Base-by-base conservation (phyloP, 1,140 invertebrate species). In the Ostrea edulis region DNA sequence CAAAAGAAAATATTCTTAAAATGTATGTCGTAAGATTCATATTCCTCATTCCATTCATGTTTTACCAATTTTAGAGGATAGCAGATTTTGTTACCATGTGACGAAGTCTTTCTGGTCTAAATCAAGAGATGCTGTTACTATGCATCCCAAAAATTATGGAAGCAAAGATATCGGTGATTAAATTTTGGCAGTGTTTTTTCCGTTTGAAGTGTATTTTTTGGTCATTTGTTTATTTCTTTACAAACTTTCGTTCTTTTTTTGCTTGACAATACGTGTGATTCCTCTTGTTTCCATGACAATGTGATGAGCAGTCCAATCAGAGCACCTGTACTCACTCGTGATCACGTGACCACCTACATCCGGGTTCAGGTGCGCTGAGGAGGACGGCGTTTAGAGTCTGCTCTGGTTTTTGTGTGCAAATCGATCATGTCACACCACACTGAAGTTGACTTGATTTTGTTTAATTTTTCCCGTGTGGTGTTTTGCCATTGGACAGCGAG, bases 191-290 rank as follows among this genome's bases (percentile, higher is more conserved):
- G 82, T 89, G 86, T 68, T 84, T 89, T 71, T 86, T 51, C 68
- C 85, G 88, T 86, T 87, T 89, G 88, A 89, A 83, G 88, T 89
- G 88, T 89, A 89, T 87, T 89, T 81, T 88, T 89, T 89, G 88
- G 88, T 89, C 85, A 89, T 89, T 89, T 89, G 85, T 83, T 83
- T 83, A 83, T 89, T 89, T 89, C 82, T 87, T 89, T 82, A 77
- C 68, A 89, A 89, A 89, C 88, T 89, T 89, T 86, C 88, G 88
- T 89, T 89, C 86, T 85, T 89, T 77, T 62, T 89, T 87, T 89
- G 88, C 88, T 89, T 89, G 88, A 84, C 82, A 83, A 82, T 53
- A 54, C 53, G 82, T 83, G 82, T 53, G 51, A 77, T 83, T 53
- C 82, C 82, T 83, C 44, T 54, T 83, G 82, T 83, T 83, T 53